Conservation (phyloP, 2,888 invertebrate genomes). For the Sphecodes monilicornis region DNA sequence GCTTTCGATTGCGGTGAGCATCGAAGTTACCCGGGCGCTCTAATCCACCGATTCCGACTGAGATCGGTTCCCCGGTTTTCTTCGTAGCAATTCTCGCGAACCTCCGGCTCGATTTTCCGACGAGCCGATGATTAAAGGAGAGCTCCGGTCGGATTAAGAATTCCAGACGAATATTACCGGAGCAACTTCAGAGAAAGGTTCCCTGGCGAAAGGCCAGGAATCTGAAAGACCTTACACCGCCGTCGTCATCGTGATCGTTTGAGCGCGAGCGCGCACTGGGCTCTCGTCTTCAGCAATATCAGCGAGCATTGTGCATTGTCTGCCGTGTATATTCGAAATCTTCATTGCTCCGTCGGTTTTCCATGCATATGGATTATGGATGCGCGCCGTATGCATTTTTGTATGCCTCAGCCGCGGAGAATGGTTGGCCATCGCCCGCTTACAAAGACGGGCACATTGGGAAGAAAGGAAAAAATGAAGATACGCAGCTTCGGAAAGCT, state of each 20-base stretch:
- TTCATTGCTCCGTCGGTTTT: conserved; percentile 42
- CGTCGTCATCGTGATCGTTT: conserved; percentile 64
- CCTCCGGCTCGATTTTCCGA: neutral
- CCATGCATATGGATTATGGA: conserved; percentile 75
- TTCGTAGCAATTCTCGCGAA: neutral
- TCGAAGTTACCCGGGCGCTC: neutral
- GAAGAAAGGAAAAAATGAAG: conserved; percentile 18
- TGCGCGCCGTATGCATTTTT: conserved; percentile 51
- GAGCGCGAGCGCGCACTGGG: conserved; percentile 33
- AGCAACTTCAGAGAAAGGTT: conserved; percentile 37
- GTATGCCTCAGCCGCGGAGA: conserved; percentile 27
- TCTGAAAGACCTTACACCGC: conserved; percentile 43
- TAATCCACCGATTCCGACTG: neutral
- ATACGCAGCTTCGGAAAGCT: neutral
- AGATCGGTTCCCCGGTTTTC: neutral
- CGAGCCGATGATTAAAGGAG: conserved; percentile 37
- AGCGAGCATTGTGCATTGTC: conserved; percentile 74
- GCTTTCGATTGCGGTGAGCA: neutral
- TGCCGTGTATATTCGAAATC: conserved; percentile 49
- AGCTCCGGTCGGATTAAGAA: conserved; percentile 17
- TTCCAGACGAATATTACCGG: conserved; percentile 20
- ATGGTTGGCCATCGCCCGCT: conserved; percentile 28
- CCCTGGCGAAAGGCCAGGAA: conserved; percentile 40
- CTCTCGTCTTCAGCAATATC: conserved; percentile 66
- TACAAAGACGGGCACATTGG: conserved; percentile 21